Conservation (phyloP, 2,797 vertebrate species). For the Mionectes olivaceus region DNA sequence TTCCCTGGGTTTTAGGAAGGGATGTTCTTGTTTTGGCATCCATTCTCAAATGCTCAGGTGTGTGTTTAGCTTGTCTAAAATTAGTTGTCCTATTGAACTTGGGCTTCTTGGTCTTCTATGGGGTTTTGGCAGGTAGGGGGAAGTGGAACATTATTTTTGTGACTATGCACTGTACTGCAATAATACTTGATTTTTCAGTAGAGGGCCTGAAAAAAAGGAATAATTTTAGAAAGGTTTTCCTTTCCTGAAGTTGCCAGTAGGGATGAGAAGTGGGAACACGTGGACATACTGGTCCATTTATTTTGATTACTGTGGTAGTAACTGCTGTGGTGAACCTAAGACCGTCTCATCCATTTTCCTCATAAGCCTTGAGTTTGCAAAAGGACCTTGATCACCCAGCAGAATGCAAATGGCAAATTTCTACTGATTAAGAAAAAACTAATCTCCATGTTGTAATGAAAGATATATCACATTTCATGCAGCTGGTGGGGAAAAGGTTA, state of each 20-base stretch:
- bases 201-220: neutral
- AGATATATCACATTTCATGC: neutral
- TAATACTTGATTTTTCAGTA: neutral
- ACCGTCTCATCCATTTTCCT: neutral
- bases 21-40: neutral
- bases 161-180: neutral
- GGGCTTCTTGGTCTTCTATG: neutral
- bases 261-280: neutral
- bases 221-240: neutral
- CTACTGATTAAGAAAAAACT: neutral
- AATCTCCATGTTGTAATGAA: neutral
- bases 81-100: neutral
- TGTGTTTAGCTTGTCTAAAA: neutral
- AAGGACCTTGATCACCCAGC: neutral
- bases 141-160: neutral
- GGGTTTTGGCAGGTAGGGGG: neutral
- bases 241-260: neutral
- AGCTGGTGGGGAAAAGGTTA: constrained; percentile 51
- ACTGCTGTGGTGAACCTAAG: neutral
- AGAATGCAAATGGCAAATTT: neutral
- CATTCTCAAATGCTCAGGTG: neutral
- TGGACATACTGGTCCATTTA: neutral
- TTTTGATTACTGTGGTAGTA: neutral
- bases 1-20: neutral
- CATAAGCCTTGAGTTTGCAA: neutral